Base-by-base conservation (phyloP, 2,888 invertebrate species). In the Imbricaverruca yamaguchii region DNA sequence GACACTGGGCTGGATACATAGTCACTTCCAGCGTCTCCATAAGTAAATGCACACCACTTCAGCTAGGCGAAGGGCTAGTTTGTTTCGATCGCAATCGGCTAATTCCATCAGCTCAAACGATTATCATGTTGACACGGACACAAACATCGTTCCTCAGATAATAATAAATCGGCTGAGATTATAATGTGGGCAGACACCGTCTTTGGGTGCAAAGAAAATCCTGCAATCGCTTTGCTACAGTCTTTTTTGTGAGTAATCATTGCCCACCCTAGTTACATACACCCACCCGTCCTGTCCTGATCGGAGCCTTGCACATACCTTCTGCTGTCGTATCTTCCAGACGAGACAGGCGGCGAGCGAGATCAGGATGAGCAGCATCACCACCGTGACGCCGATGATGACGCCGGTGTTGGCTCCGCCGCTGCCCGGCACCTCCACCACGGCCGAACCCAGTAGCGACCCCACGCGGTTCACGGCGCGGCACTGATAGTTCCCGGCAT, bases 401-500 rank as follows among this genome's bases (percentile, higher is more conserved):
- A 80, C 53, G n/a, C 81, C 39, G 57, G 74, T 8, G 23, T 69
- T 80, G n/a, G 67, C 25, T 2, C 39, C 65, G 6, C 57, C 77
- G 9, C 63, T 67, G 21, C 81, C 74, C 21, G 81, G 59, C 63
- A 78, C 63, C 56, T 57, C 0, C 9, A 39, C 23, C 7, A 3
- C 15, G 25, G 81, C 80, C 1, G 25, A 57, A n/a, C 55, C 80
- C 57, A 25, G 59, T 59, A 80, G 59, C 13, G 39, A 10, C 57
- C 65, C 65, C n/a, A 56, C 65, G 53, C 80, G 61, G 25, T 63
- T n/a, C 21, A 21, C 25, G 18, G 80, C 61, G 4, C 39, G 25
- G 23, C 83, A 82, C 59, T 56, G 23, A 59, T 82, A 82, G 39
- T 55, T 53, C 13, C 83, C 83, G n/a, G 81, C 25, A 69, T 83